A percentile compares a stretch with the other conserved stretches of the same genome.
phyloP scores from a whole-genome alignment of 2,113 vertebrate species.

The Sinocyclocheilus anshuiensis region DNA sequence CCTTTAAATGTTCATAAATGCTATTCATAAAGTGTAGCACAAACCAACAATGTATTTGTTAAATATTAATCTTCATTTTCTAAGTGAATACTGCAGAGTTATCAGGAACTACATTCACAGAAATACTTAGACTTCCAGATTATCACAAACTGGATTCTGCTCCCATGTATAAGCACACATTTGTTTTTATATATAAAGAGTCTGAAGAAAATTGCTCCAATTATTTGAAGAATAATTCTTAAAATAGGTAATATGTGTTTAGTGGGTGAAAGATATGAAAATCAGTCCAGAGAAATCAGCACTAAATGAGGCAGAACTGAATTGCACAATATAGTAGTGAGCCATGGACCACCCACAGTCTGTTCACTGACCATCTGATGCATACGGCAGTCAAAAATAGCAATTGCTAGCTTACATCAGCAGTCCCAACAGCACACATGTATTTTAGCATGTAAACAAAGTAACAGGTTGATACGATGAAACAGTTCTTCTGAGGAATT shows the following conservation, averaged over 20 bases:
- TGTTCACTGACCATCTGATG: background rate
- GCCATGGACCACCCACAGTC: background rate
- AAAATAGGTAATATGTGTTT: background rate
- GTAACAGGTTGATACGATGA: background rate
- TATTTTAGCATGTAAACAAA: background rate
- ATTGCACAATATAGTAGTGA: background rate
- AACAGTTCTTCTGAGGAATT: too few species aligned
- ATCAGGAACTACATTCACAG: background rate
- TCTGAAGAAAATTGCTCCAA: background rate
- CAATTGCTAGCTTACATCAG: background rate
- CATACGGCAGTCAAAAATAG: background rate
- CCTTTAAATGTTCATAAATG: background rate
- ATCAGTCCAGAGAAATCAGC: background rate
- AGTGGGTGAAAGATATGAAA: background rate
- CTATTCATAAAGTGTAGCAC: background rate
- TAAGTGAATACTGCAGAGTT: background rate
- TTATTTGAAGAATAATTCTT: background rate
- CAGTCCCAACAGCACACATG: background rate
- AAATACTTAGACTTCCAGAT: background rate
- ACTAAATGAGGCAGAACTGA: background rate
- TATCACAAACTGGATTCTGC: background rate
- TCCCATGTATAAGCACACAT: background rate
- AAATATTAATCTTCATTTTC: background rate
- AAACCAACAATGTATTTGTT: background rate
- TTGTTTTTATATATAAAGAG: background rate